These are phyloP conservation scores for Hippocampus abdominalis DNA, from an alignment of 2,113 vertebrate genomes.

Conservation along the genomic window DNA sequence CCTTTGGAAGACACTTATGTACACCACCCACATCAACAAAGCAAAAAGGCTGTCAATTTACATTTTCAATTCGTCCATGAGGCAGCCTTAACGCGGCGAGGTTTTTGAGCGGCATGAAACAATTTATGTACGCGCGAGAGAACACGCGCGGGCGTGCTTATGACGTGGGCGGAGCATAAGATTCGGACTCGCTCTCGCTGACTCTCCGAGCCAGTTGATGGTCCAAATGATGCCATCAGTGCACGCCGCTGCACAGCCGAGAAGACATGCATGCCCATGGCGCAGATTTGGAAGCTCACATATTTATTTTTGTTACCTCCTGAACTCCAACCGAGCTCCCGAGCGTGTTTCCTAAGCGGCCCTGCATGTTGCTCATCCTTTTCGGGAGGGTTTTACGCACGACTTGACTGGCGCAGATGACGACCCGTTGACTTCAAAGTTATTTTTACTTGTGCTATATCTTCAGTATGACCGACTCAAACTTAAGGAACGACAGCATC, in stretches of 20 bases:
- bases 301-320: background rate
- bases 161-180: conserved; percentile 67
- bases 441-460: conserved; percentile 64
- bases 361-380: background rate
- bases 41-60: background rate
- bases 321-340: no score
- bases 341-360: background rate
- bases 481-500: conserved; percentile 80
- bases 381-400: background rate
- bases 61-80: background rate
- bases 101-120: background rate
- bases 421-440: conserved; percentile 43
- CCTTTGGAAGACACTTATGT: background rate
- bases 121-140: background rate
- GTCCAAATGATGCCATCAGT: conserved; percentile 52
- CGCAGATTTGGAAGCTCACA: conserved; percentile 3
- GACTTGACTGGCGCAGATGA: background rate
- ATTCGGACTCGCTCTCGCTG: conserved; percentile 48
- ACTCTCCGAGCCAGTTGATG: conserved; percentile 45
- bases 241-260: conserved; percentile 22
- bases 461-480: conserved; percentile 84
- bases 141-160: background rate
- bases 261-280: conserved; percentile 11
- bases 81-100: conserved; percentile 31
- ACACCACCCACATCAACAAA: background rate